Conservation (phyloP, 2,113 vertebrate genomes). For the Glaucidium brasilianum region DNA sequence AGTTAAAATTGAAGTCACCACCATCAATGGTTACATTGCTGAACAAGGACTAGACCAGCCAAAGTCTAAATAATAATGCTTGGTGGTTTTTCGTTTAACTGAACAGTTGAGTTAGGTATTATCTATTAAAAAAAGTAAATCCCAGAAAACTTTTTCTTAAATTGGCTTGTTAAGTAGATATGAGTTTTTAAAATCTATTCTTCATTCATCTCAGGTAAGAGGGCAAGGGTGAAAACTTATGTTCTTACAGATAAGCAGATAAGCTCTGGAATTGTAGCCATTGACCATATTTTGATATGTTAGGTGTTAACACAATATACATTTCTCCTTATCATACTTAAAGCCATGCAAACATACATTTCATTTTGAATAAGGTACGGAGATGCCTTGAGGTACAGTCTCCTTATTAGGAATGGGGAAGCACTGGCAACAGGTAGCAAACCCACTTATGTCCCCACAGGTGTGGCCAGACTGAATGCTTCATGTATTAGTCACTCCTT, state of each 20-base stretch:
- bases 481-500: constrained; percentile 9
- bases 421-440: background rate
- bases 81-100: background rate
- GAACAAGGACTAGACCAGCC: background rate
- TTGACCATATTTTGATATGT: background rate
- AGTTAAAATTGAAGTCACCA: background rate
- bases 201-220: background rate
- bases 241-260: background rate
- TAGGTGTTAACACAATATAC: background rate
- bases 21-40: background rate
- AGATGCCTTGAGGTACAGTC: background rate
- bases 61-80: background rate
- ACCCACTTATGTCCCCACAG: constrained; percentile 19
- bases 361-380: background rate
- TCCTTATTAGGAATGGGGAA: constrained; percentile 33
- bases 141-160: background rate
- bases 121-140: background rate
- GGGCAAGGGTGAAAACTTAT: background rate
- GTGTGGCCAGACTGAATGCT: constrained; percentile 45
- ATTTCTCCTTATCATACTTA: constrained; percentile 2
- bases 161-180: background rate
- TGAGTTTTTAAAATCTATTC: background rate
- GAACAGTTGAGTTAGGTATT: background rate
- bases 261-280: background rate
- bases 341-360: background rate